A percentile compares a stretch with the other conserved stretches of the same genome.
Conservation (phyloP, 2,797 vertebrate genomes). For the Falco biarmicus region DNA sequence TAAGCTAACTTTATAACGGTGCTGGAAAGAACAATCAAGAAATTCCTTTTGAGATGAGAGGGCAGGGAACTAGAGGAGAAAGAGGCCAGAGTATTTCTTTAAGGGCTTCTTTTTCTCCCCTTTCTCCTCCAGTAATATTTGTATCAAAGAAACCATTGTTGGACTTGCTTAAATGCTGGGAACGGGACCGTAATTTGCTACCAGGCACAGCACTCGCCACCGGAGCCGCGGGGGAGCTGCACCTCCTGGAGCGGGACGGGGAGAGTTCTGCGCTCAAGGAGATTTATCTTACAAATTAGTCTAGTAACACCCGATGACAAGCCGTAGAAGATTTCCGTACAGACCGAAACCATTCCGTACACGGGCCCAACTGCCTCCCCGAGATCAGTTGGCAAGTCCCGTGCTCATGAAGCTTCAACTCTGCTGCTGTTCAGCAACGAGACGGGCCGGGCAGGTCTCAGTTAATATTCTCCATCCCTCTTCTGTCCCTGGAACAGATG, state of each 20-base stretch:
- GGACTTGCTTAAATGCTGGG: background rate
- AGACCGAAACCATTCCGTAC: background rate
- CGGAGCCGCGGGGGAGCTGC: background rate
- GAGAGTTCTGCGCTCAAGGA: background rate
- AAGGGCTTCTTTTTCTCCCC: background rate
- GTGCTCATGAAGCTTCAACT: background rate
- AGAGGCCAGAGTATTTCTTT: background rate
- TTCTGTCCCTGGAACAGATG: background rate
- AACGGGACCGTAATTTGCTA: background rate
- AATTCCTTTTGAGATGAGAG: constrained; percentile 48
- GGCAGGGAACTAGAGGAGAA: background rate
- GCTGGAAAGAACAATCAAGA: constrained; percentile 38
- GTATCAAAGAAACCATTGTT: constrained; percentile 12
- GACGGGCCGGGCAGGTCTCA: background rate
- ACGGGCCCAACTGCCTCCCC: background rate
- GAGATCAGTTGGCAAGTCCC: background rate
- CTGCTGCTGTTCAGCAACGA: background rate
- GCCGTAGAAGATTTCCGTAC: fast-evolving
- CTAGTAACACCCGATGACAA: background rate
- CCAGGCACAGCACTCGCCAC: background rate
- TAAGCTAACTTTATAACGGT: constrained; percentile 54
- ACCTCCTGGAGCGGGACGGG: background rate
- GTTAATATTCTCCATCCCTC: background rate
- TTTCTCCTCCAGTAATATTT: background rate
- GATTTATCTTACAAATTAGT: background rate